phyloP scores from a whole-genome alignment of 30 jellyfish, hydroid and myxozoan species.

The Pseudorhiza aurosa region DNA sequence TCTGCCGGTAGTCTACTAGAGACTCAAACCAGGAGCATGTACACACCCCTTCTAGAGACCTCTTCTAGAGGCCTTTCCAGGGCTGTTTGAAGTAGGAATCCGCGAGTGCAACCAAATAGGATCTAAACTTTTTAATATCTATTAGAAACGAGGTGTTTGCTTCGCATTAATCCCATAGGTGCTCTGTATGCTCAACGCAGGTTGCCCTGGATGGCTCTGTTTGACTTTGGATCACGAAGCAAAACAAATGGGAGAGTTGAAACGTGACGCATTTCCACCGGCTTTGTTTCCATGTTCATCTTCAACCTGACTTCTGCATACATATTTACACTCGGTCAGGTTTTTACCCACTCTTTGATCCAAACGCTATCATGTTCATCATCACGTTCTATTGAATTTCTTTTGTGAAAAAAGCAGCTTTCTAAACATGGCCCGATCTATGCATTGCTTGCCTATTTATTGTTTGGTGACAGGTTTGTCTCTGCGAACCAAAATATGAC shows the following conservation, averaged over 20 bases:
- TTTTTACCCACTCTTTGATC: slow-evolving; percentile 42
- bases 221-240: slow-evolving; percentile 27
- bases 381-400: slow-evolving; percentile 20
- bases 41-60: no score
- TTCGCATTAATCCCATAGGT: background rate
- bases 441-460: background rate
- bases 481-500: no score
- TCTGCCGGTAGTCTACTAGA: no score
- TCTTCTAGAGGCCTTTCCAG: no score
- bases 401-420: slow-evolving; percentile 32
- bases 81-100: no score
- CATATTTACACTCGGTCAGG: slow-evolving; percentile 16
- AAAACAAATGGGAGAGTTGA: slow-evolving; percentile 25
- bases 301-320: slow-evolving; percentile 7
- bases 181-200: slow-evolving; percentile 45
- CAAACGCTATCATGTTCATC: slow-evolving; percentile 20
- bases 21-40: no score
- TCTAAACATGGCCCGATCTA: slow-evolving; percentile 11
- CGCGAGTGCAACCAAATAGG: no score
- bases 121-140: slow-evolving; percentile 34
- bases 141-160: slow-evolving; percentile 50
- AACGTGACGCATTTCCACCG: slow-evolving; percentile 23
- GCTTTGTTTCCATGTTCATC: slow-evolving; percentile 25
- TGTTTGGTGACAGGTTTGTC: background rate
- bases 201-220: slow-evolving; percentile 42